Evolutionary conservation across 2,888 invertebrate species (phyloP), one percentile per base, ranked within the genome.

Genomic region (Cetonia aurata): DNA sequence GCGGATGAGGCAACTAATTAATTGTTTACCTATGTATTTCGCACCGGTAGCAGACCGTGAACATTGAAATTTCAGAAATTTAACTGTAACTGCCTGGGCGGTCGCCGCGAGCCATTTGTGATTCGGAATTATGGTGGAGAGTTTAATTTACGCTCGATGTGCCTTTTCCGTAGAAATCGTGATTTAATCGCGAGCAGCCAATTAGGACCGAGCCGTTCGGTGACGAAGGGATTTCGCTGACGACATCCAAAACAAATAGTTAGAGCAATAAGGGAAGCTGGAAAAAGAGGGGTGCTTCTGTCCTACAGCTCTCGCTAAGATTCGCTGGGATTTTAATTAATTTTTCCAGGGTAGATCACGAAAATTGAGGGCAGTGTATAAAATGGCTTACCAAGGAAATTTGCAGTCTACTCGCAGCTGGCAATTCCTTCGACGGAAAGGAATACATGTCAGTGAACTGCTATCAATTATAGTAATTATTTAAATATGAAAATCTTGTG

Each of bases 141-240:
- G 13, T 44, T 44, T 44, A 44, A 44, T 44, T 44, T 44, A 44
- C 44, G 44, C 44, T 13, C 44, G 44, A 44, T 44, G 44, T 13
- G 44, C 44, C 44, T 44, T 44, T 44, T 13, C 44, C 44, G 44
- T 19, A 15, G 50, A 55, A 25, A 56, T 56, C 56, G 56, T 56
- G 56, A 56, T 56, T 56, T 56, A 56, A 56, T 56, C 56, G 56
- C 56, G 56, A 56, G 56, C 41, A 56, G 37, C 56, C 56, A 56
- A 56, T 56, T 56, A 56, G 56, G 56, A 4, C 56, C 56, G 56
- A 17, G 37, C 56, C 13, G 41, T 56, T 56, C 56, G 37, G 56
- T 41, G 56, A 37, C 15, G 19, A 41, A 6, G 37, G 56, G 56
- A 56, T 56, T 56, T 56, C 56, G 56, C 56, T 56, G 56, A 56